A percentile compares a stretch with the other conserved stretches of the same genome.
Conservation (phyloP, 2,113 vertebrate genomes). For the Cinclus mexicanus region DNA sequence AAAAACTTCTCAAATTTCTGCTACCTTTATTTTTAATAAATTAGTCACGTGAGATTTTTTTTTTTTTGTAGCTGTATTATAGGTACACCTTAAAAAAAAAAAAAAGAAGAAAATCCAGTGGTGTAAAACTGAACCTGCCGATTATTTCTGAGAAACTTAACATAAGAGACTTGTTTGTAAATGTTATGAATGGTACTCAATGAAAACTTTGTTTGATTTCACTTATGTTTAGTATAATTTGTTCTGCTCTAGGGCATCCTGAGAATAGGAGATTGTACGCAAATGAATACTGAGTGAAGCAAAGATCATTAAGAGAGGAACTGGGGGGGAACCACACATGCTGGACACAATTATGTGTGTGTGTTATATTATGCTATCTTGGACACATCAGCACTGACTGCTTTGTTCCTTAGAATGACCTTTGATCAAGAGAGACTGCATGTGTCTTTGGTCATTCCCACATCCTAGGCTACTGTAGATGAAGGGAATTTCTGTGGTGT, state of each 20-base stretch:
- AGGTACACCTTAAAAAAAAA: not conserved
- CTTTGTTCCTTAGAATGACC: conserved; percentile 74
- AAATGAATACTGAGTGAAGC: conserved; percentile 70
- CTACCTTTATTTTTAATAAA: not conserved
- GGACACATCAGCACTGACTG: conserved; percentile 69
- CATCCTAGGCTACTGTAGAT: conserved; percentile 76
- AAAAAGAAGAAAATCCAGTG: not conserved
- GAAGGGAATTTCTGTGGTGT: conserved; percentile 72
- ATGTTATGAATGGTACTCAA: conserved; percentile 65
- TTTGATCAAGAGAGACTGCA: conserved; percentile 73
- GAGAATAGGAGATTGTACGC: conserved; percentile 69
- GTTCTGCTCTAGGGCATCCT: conserved; percentile 71
- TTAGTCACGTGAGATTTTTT: not conserved
- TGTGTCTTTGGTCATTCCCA: conserved; percentile 76
- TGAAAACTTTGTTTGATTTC: conserved; percentile 71
- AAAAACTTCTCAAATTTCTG: not conserved
- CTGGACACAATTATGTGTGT: conserved; percentile 65
- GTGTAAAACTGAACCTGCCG: conserved; percentile 38
- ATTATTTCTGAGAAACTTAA: conserved; percentile 61
- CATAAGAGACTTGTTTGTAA: conserved; percentile 62
- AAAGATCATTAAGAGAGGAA: conserved; percentile 73
- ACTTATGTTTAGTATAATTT: conserved; percentile 71
- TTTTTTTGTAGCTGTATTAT: not conserved
- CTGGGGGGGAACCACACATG: conserved; percentile 70
- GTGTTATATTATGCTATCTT: conserved; percentile 71